Conservation (phyloP, 2,888 invertebrate species). For the Aethes cnicana region DNA sequence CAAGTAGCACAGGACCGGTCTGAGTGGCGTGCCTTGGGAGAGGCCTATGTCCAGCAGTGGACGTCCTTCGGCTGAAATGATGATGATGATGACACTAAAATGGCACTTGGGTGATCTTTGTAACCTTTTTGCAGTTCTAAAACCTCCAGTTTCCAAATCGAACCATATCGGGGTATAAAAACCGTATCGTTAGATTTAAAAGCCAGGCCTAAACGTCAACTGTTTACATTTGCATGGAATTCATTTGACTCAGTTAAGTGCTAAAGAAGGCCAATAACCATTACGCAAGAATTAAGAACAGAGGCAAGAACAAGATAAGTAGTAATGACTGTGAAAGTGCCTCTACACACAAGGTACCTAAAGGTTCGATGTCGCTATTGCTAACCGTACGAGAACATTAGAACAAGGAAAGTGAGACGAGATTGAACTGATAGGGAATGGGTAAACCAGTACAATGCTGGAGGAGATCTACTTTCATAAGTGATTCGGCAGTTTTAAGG, state of each 20-base stretch:
- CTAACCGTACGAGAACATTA: not conserved
- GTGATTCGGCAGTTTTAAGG: too few relatives aligned
- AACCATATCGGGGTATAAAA: not conserved
- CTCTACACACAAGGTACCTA: not conserved
- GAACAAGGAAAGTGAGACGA: not conserved
- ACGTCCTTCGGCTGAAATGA: too few relatives aligned
- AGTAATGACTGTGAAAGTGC: constrained; percentile 18
- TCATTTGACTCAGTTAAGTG: constrained; percentile 5
- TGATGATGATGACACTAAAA: too few relatives aligned
- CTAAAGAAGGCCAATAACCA: constrained; percentile 14
- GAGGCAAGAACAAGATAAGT: not conserved
- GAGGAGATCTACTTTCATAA: too few relatives aligned
- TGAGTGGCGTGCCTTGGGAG: too few relatives aligned
- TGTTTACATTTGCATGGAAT: constrained; percentile 10
- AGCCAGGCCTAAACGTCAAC: constrained; percentile 6
- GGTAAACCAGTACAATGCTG: too few relatives aligned
- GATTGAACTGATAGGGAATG: too few relatives aligned
- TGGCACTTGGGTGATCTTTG: too few relatives aligned
- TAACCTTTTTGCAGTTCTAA: too few relatives aligned
- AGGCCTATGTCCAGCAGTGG: too few relatives aligned
- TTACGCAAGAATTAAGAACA: constrained; percentile 16
- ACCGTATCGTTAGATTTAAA: constrained; percentile 12
- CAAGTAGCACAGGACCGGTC: too few relatives aligned
- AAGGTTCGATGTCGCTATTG: not conserved
- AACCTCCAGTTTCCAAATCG: too few relatives aligned